A percentile compares a stretch with the other conserved stretches of the same genome.
These are phyloP conservation scores for Siniperca obscura DNA, from an alignment of 2,797 vertebrate species.

Conservation along the genomic window DNA sequence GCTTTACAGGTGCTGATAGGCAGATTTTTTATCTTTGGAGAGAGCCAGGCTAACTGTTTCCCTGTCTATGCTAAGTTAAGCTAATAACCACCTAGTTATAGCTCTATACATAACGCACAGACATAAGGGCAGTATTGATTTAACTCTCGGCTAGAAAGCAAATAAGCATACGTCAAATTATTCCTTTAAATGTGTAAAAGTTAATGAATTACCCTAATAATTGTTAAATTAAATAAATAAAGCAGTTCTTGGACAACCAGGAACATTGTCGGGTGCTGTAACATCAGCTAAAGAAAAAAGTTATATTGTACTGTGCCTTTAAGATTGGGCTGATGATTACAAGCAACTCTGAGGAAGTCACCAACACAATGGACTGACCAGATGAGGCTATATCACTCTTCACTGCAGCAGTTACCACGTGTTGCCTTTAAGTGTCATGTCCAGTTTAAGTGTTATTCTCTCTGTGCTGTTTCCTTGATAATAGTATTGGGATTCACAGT, in stretches of 20 bases:
- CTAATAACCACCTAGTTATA: background rate
- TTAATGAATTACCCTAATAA: background rate
- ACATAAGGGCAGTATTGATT: background rate
- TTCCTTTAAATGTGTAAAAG: background rate
- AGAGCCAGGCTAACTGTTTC: background rate
- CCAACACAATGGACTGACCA: constrained; percentile 61
- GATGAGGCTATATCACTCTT: constrained; percentile 67
- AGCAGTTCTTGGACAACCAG: background rate
- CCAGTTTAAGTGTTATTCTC: constrained; percentile 45
- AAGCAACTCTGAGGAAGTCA: constrained; percentile 64
- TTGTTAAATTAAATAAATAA: background rate
- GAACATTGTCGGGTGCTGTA: background rate
- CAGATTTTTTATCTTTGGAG: background rate
- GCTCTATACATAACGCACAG: background rate
- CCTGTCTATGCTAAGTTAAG: background rate
- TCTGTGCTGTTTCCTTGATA: constrained; percentile 51
- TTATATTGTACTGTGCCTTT: constrained; percentile 15
- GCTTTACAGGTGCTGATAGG: background rate
- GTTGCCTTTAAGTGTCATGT: constrained; percentile 33
- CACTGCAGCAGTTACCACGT: constrained; percentile 30
- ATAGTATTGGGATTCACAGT: no score
- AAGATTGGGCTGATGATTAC: constrained; percentile 19
- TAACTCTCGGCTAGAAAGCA: background rate
- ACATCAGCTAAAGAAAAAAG: background rate
- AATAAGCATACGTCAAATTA: background rate